These are phyloP conservation scores for Cichlasoma orientale DNA, from an alignment of 2,797 vertebrate species.

Conservation along the genomic window DNA sequence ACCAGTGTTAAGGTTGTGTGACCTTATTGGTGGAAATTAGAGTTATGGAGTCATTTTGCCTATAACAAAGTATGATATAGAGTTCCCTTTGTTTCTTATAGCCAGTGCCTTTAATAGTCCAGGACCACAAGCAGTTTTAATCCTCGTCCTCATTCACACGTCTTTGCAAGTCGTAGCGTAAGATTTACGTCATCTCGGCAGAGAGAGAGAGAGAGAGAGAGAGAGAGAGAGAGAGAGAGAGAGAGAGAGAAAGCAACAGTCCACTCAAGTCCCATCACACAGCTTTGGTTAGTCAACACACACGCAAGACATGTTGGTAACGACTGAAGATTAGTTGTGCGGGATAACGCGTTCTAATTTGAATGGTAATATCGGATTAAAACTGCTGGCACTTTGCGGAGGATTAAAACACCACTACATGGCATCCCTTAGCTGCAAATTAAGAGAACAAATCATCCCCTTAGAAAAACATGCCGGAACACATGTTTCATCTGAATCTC, in stretches of 20 bases:
- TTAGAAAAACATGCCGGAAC: conserved; percentile 48
- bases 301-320: conserved; percentile 25
- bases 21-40: conserved; percentile 70
- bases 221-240: not conserved
- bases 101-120: conserved; percentile 16
- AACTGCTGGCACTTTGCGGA: conserved; percentile 44
- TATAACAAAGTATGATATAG: conserved; percentile 36
- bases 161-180: conserved; percentile 11
- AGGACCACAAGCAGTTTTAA: conserved; percentile 26
- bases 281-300: conserved; percentile 29
- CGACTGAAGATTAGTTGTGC: conserved; percentile 53
- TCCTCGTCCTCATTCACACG: conserved; percentile 27
- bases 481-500: not conserved
- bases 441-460: conserved; percentile 61
- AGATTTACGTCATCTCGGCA: conserved; percentile 38
- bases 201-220: not conserved
- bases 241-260: not conserved
- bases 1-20: conserved; percentile 52
- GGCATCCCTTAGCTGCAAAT: conserved; percentile 67
- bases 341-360: conserved; percentile 58
- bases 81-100: conserved; percentile 16
- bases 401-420: conserved; percentile 69
- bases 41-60: conserved; percentile 45
- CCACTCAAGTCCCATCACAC: conserved; percentile 28
- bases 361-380: conserved; percentile 74